Evolutionary conservation across 2,113 vertebrate genomes (phyloP).

Genomic region (Mormyrus lacerda): DNA sequence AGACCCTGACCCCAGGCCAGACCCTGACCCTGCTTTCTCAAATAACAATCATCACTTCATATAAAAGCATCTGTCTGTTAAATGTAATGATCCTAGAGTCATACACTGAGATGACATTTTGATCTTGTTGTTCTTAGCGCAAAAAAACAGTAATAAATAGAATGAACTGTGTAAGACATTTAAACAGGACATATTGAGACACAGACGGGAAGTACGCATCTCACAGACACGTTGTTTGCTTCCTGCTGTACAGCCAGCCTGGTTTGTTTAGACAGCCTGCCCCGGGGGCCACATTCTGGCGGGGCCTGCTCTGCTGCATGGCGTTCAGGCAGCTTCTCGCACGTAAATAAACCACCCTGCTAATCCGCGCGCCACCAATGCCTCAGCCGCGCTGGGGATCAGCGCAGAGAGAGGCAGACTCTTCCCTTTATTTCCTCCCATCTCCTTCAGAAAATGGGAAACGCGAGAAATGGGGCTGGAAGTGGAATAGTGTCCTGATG

Average conservation of each 20-base stretch:
- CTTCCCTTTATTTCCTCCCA: not conserved
- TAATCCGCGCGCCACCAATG: not conserved
- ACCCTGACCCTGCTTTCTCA: not conserved
- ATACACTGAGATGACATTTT: not conserved
- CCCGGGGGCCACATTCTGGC: not conserved
- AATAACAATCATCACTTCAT: not conserved
- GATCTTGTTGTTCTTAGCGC: not conserved
- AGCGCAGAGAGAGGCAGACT: not conserved
- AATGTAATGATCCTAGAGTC: too few species aligned
- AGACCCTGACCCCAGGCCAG: too few species aligned
- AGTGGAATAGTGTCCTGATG: not conserved
- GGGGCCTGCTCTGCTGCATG: not conserved
- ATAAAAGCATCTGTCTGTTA: not conserved
- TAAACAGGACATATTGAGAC: not conserved
- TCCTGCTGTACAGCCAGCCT: not conserved
- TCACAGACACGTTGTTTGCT: not conserved
- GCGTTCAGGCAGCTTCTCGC: not conserved
- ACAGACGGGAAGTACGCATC: not conserved
- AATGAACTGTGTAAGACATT: not conserved
- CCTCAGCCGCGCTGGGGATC: not conserved
- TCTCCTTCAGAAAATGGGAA: not conserved
- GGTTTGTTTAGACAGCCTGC: not conserved
- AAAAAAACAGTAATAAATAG: not conserved
- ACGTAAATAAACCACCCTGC: constrained; percentile 2
- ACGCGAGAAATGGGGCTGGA: not conserved